A percentile compares a stretch with the other conserved stretches of the same genome.
These are phyloP conservation scores for Scaptomyza cyrtandrae DNA, from an alignment of 2,888 invertebrate genomes.

Conservation along the genomic window DNA sequence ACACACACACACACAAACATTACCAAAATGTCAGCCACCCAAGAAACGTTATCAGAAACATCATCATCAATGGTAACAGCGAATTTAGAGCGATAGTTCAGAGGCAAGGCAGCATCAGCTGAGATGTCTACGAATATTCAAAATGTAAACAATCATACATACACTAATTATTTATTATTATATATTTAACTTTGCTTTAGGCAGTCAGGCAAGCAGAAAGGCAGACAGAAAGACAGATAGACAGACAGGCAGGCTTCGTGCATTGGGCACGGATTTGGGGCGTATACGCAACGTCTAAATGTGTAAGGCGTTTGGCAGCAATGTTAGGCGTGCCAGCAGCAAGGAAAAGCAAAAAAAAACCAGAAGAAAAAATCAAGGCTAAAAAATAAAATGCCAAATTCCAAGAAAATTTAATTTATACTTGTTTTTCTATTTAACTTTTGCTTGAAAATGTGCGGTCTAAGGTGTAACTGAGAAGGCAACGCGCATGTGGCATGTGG, in stretches of 20 bases:
- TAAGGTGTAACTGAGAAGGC: slow-evolving; percentile 31
- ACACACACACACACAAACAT: not conserved
- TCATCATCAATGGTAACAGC: slow-evolving; percentile 59
- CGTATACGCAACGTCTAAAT: slow-evolving; percentile 51
- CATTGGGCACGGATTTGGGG: slow-evolving; percentile 17
- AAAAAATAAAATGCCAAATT: slow-evolving; percentile 28
- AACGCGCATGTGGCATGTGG: slow-evolving; percentile 3
- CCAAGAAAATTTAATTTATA: slow-evolving; percentile 69
- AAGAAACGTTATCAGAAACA: slow-evolving; percentile 57
- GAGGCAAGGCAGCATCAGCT: not conserved
- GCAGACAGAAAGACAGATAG: too few species aligned
- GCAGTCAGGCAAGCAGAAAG: too few species aligned
- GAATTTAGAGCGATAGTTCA: slow-evolving; percentile 56
- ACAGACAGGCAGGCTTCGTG: too few species aligned
- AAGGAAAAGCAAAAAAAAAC: slow-evolving; percentile 13
- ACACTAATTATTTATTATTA: too few species aligned
- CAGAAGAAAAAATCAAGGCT: not conserved
- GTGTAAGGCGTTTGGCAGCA: slow-evolving; percentile 33
- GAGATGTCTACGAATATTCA: too few species aligned
- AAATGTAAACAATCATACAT: too few species aligned
- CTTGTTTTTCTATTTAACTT: slow-evolving; percentile 42
- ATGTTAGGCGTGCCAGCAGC: slow-evolving; percentile 22
- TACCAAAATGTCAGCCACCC: slow-evolving; percentile 9
- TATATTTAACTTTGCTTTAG: too few species aligned
- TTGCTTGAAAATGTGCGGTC: slow-evolving; percentile 39